phyloP scores from a whole-genome alignment of 2,113 vertebrate species.

The Vulpes lagopus region DNA sequence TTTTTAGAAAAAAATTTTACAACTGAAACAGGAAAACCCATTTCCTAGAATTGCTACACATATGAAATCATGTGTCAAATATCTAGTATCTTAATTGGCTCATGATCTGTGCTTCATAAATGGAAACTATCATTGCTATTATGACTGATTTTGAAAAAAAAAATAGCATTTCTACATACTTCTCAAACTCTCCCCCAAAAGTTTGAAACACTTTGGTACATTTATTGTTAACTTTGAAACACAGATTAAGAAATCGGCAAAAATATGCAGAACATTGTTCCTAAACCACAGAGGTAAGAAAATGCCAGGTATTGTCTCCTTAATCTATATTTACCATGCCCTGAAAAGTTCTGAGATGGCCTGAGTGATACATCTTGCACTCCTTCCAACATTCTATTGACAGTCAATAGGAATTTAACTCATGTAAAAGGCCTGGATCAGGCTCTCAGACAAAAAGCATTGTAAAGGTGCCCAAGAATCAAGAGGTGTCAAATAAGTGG shows the following conservation, averaged over 20 bases:
- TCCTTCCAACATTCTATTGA: neutral
- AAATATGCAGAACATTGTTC: neutral
- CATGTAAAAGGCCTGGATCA: neutral
- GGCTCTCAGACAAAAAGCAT: neutral
- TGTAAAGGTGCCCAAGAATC: slow-evolving; percentile 55
- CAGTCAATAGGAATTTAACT: slow-evolving; percentile 9
- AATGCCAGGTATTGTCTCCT: neutral
- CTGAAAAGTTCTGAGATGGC: slow-evolving; percentile 9
- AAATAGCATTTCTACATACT: neutral
- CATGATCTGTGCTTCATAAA: neutral
- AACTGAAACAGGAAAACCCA: neutral
- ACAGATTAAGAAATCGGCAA: slow-evolving; percentile 29
- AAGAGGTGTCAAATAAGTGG: slow-evolving; percentile 41
- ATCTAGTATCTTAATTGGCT: neutral
- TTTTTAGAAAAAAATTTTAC: neutral
- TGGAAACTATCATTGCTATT: neutral
- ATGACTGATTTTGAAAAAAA: neutral
- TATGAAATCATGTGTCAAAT: neutral
- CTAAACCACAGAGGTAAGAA: neutral
- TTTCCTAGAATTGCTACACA: neutral
- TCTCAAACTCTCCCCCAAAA: neutral
- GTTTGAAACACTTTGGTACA: neutral
- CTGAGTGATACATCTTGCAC: neutral
- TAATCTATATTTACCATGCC: neutral
- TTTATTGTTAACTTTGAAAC: slow-evolving; percentile 9